These are phyloP conservation scores for Drosophila nigromelanica DNA, from an alignment of 1,140 invertebrate species.

Conservation along the genomic window DNA sequence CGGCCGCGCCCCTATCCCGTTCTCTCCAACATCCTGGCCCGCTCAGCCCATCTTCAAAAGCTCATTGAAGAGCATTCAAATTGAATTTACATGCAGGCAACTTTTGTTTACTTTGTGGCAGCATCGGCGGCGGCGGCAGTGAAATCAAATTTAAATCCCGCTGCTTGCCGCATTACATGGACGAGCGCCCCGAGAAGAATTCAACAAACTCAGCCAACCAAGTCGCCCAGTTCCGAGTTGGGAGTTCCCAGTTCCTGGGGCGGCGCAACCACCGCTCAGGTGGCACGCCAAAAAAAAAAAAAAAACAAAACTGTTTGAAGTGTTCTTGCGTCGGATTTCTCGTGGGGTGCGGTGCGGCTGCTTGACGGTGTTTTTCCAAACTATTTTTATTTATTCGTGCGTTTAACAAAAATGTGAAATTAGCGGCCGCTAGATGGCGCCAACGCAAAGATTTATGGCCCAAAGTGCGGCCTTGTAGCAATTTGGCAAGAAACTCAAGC, in stretches of 20 bases:
- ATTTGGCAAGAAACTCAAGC: constrained; percentile 12
- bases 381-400: constrained; percentile 79
- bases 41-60: constrained; percentile 18
- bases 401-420: constrained; percentile 56
- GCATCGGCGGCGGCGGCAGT: not conserved
- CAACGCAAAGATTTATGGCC: constrained; percentile 32
- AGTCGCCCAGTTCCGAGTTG: not conserved
- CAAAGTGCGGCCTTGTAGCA: not conserved
- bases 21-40: not conserved
- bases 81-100: constrained; percentile 80
- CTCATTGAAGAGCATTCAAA: constrained; percentile 78
- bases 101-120: constrained; percentile 69
- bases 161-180: constrained; percentile 42
- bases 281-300: constrained; percentile 25
- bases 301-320: constrained; percentile 64
- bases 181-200: constrained; percentile 40
- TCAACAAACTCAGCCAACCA: constrained; percentile 24
- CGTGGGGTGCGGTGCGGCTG: not conserved
- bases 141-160: constrained; percentile 50
- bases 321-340: constrained; percentile 18
- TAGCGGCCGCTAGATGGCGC: constrained; percentile 56
- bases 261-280: constrained; percentile 25
- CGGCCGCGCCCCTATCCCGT: constrained; percentile 4
- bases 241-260: not conserved
- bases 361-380: constrained; percentile 49